A percentile compares a stretch with the other conserved stretches of the same genome.
These are phyloP conservation scores for Chrysopa pallens DNA, from an alignment of 1,140 invertebrate genomes.

Conservation along the genomic window DNA sequence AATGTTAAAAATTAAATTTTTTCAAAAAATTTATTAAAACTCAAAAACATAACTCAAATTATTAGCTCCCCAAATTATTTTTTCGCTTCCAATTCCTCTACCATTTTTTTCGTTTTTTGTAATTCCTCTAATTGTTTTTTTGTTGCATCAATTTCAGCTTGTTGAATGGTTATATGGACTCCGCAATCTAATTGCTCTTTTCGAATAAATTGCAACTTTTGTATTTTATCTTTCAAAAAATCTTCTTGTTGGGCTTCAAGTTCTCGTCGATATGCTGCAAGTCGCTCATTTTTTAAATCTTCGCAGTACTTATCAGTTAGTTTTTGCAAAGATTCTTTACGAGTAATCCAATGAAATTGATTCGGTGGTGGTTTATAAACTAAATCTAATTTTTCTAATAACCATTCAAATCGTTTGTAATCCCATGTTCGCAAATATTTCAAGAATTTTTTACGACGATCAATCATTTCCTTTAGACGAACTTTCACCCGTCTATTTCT, in stretches of 20 bases:
- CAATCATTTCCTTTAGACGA: slow-evolving; percentile 49
- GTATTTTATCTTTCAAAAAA: slow-evolving; percentile 42
- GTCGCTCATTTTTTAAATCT: slow-evolving; percentile 38
- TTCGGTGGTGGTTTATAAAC: slow-evolving; percentile 46
- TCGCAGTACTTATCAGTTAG: slow-evolving; percentile 46
- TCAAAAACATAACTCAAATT: too few relatives aligned
- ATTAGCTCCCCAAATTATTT: too few relatives aligned
- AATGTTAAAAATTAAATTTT: too few relatives aligned
- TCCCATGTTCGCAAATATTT: slow-evolving; percentile 49
- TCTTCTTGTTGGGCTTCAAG: slow-evolving; percentile 39
- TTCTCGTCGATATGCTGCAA: slow-evolving; percentile 38
- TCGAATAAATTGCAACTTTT: slow-evolving; percentile 43
- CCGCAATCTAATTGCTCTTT: slow-evolving; percentile 49
- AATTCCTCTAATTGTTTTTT: slow-evolving; percentile 30
- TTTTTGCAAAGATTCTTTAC: slow-evolving; percentile 44
- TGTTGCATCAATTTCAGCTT: slow-evolving; percentile 42
- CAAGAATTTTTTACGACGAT: slow-evolving; percentile 52
- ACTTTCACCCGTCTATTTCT: slow-evolving; percentile 31
- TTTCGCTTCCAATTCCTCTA: slow-evolving; percentile 7
- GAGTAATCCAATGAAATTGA: slow-evolving; percentile 32
- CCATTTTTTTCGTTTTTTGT: slow-evolving; percentile 10
- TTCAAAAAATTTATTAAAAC: too few relatives aligned
- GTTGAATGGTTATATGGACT: slow-evolving; percentile 36
- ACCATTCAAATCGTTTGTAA: slow-evolving; percentile 71
- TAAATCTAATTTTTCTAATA: slow-evolving; percentile 63